Evolutionary conservation across 2,797 vertebrate genomes (phyloP), one percentile per base, ranked within the genome.

Genomic region (Spinibarbus caldwelli): DNA sequence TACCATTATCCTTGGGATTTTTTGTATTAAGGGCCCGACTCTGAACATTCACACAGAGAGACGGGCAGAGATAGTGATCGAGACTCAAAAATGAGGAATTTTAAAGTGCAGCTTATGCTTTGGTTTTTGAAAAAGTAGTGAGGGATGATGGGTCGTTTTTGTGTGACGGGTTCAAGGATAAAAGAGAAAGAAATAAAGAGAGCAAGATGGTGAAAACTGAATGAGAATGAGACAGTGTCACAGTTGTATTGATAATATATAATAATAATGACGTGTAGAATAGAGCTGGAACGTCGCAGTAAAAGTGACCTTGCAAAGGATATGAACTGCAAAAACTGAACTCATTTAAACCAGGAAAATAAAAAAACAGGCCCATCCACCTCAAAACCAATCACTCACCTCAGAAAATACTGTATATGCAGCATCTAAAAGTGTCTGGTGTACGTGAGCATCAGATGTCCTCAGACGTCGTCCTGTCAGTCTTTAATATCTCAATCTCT

Each of bases 1-100:
- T 47, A 85, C 76, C 54, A 82, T 86, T 78, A 87, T 77, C 81
- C 80, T 70, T 75, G 78, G 43, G 70, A 78, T 80, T 83, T 79
- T 67, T 57, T 41, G 47, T 79, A 67, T 79, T 66, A 80, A 79
- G 5, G 34, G 7, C 67, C 57, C 1, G 7, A 52, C n/a, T 76
- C 23, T 8, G 45, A 57, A 23, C 23, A 59, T 47, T 52, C 52
- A 73, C 75, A 62, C 21, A 71, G 31, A 82, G 54, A 80, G 52
- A 49, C 15, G 23, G 52, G 45, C 71, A 34, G 47, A 17, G 70
- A 81, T 43, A 49, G 36, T 41, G 29, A 86, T 82, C 72, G 34
- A 84, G 59, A 83, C 23, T 64, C 81, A 81, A 86, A 87, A 89
- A 77, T 64, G 9, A 86, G 23, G 36, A 11, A 17, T 62, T 78